These are phyloP conservation scores for Castor canadensis DNA, from an alignment of 2,113 vertebrate species.

Conservation along the genomic window DNA sequence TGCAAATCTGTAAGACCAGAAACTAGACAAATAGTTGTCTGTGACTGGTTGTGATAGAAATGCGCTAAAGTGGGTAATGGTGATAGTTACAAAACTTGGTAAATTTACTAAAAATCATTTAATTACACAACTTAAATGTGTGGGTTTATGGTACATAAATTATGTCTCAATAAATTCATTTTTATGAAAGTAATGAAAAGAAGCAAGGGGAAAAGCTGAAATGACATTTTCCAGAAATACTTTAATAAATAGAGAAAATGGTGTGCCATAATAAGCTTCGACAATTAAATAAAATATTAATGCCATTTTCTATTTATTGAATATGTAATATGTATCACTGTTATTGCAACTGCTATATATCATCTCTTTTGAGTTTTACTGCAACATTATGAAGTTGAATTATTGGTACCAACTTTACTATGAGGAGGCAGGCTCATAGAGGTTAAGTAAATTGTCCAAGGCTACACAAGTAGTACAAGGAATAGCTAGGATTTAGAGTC, in stretches of 20 bases:
- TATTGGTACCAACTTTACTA: neutral
- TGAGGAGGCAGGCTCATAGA: neutral
- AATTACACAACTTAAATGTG: neutral
- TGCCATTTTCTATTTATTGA: slow-evolving; percentile 2
- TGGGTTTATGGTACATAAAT: neutral
- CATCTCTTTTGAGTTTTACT: neutral
- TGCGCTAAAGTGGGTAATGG: neutral
- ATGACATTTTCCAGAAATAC: neutral
- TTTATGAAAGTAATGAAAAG: neutral
- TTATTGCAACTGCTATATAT: neutral
- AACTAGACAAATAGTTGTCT: neutral
- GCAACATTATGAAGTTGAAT: neutral
- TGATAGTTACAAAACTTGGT: neutral
- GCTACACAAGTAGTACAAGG: neutral
- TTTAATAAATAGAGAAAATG: neutral
- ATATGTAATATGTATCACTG: neutral
- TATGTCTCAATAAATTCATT: neutral
- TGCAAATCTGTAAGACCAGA: neutral
- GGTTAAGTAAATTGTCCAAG: neutral
- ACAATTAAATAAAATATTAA: slow-evolving; percentile 11
- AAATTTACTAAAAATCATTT: slow-evolving; percentile 51
- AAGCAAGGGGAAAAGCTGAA: neutral
- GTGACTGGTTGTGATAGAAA: neutral
- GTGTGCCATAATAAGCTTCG: neutral
- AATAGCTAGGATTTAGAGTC: neutral